phyloP scores from a whole-genome alignment of 2,113 vertebrate genomes.

The Dicrurus megarhynchus region DNA sequence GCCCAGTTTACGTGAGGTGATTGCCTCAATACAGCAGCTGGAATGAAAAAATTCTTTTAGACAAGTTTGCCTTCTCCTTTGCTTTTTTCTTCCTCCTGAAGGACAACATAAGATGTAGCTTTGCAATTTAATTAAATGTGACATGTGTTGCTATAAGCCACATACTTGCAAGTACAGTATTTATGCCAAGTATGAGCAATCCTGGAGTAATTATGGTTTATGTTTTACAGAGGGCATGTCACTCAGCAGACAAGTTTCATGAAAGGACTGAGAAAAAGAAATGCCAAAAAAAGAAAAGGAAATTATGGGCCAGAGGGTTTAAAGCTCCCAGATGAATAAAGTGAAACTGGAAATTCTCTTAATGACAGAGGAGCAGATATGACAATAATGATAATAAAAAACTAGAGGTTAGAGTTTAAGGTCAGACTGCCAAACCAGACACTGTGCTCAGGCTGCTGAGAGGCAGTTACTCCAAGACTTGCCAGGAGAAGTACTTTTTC shows the following conservation, averaged over 20 bases:
- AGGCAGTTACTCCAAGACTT: constrained; percentile 19
- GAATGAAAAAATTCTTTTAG: constrained; percentile 14
- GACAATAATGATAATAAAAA: constrained; percentile 45
- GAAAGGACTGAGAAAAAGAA: constrained; percentile 50
- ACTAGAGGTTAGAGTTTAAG: constrained; percentile 30
- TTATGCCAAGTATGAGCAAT: constrained; percentile 64
- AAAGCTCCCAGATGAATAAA: constrained; percentile 49
- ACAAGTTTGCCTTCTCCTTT: constrained; percentile 11
- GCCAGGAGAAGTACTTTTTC: neutral
- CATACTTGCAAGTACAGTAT: constrained; percentile 42
- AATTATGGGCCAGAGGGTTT: constrained; percentile 57
- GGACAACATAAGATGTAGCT: constrained; percentile 24
- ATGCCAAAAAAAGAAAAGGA: constrained; percentile 32
- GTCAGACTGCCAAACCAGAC: constrained; percentile 43
- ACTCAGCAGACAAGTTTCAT: constrained; percentile 41
- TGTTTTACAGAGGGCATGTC: constrained; percentile 57
- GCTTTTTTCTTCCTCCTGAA: constrained; percentile 42
- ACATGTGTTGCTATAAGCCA: constrained; percentile 55
- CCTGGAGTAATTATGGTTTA: constrained; percentile 47
- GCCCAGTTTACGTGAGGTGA: neutral
- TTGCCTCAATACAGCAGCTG: neutral
- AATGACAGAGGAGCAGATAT: constrained; percentile 47
- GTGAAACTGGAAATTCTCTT: constrained; percentile 26
- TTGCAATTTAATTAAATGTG: constrained; percentile 52
- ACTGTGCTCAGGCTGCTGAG: constrained; percentile 10